Evolutionary conservation across 1,140 invertebrate genomes (phyloP).

Genomic region (Lucilia sericata): DNA sequence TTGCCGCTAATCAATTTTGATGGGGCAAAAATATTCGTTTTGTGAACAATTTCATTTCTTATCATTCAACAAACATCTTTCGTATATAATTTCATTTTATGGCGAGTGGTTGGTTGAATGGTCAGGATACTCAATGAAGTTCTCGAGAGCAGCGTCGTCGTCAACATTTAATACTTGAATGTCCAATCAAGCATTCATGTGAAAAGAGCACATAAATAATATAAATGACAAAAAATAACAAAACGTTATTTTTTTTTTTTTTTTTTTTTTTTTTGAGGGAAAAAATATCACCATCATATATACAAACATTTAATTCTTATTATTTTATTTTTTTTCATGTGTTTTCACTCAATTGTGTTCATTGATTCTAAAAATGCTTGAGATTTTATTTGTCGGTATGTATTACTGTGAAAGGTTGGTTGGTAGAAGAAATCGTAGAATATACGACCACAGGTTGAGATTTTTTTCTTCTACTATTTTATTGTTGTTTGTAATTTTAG

Average conservation of each 20-base stretch:
- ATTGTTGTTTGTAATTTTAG: slow-evolving; percentile 24
- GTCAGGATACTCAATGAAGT: not conserved
- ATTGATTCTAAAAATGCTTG: slow-evolving; percentile 20
- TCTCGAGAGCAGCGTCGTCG: not conserved
- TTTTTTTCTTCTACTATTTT: not conserved
- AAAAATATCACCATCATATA: slow-evolving; percentile 24
- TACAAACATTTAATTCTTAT: not conserved
- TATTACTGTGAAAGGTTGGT: not conserved
- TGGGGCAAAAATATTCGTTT: slow-evolving; percentile 29
- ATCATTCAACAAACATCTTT: slow-evolving; percentile 29
- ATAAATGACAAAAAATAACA: slow-evolving; percentile 32
- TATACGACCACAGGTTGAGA: slow-evolving; percentile 37
- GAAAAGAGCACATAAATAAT: slow-evolving; percentile 36
- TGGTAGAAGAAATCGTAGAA: not conserved
- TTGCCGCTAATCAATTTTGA: slow-evolving; percentile 44
- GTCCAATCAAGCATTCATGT: slow-evolving; percentile 41
- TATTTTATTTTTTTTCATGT: not conserved
- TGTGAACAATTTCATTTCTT: not conserved
- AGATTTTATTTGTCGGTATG: not conserved
- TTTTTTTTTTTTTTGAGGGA: not conserved
- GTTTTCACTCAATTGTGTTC: slow-evolving; percentile 12
- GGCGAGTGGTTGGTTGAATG: not conserved
- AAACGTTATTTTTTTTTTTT: not conserved
- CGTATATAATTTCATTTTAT: not conserved
- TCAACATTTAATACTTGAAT: slow-evolving; percentile 28